Evolutionary conservation across 2,113 vertebrate species (phyloP), one percentile per base, ranked within the genome.

Genomic region (Pterocles burchelli): DNA sequence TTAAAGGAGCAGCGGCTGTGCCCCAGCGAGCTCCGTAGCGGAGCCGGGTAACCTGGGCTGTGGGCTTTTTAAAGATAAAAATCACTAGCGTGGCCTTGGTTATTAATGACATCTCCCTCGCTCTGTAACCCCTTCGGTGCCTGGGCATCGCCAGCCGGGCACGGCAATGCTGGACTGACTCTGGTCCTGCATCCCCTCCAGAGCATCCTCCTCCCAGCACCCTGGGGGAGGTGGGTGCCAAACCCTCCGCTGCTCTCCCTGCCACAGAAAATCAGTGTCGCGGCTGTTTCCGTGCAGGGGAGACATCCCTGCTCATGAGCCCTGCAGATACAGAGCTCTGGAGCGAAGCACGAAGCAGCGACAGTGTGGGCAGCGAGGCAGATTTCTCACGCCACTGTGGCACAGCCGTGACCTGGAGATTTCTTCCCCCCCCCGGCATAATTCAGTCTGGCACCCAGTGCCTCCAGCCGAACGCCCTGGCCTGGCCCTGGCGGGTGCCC

Each of bases 31-130:
- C 94, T 95, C 92, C 90, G 77, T 85, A 79, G 92, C 68, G 74
- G 51, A 89, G 95, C 83, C 48, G 51, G 2, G 33, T 90, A 92
- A 77, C 87, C 93, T 46, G 59, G 90, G 94, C 75, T 67, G 96
- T 86, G 97, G 95, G 97, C 96, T 96, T 94, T 97, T 97, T 97
- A 97, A 97, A 97, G 93, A 95, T 90, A 87, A 90, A 94, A 95
- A 95, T 93, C 95, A 59, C 72, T 84, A 45, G 51, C 65, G 22
- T 96, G 97, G 91, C 94, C 95, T 95, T 49, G 43, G 66, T 87
- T 90, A 81, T 88, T 90, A 94, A 80, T 63, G 72, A 36, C 88
- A 88, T 87, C 94, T 77, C 89, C 63, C 6, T 10, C 11, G 61
- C 71, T 29, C 78, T 6, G 96, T 97, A 97, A 97, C 96, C 80